These are phyloP conservation scores for Lophura nycthemera DNA, from an alignment of 2,113 vertebrate species.

Conservation along the genomic window DNA sequence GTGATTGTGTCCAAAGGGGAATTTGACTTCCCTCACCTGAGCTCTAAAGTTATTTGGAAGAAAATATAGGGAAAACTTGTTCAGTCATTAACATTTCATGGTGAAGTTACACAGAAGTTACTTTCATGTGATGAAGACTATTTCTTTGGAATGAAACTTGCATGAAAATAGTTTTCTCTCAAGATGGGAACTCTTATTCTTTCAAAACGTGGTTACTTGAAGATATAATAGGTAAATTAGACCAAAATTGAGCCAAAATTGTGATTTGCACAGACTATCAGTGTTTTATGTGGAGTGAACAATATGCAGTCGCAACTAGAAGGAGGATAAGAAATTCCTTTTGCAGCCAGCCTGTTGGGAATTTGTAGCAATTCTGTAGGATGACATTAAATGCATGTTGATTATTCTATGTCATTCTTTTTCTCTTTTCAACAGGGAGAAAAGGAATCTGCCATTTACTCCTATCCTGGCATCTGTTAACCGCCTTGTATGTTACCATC, in stretches of 20 bases:
- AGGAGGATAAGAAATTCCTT: background rate
- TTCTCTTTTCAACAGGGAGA: constrained; percentile 84
- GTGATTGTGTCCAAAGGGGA: background rate
- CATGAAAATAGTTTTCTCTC: background rate
- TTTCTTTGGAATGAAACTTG: background rate
- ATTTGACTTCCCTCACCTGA: background rate
- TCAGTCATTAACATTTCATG: background rate
- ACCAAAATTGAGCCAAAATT: background rate
- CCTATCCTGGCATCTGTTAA: constrained; percentile 94
- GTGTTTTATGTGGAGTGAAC: background rate
- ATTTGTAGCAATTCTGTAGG: background rate
- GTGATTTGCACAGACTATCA: background rate
- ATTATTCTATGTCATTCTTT: background rate
- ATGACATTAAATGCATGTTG: background rate
- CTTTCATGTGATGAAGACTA: background rate
- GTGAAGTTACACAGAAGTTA: background rate
- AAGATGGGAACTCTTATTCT: background rate
- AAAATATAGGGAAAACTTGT: background rate
- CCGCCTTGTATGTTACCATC: constrained; percentile 92
- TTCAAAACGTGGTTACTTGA: background rate
- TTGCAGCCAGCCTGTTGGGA: background rate
- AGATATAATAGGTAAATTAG: background rate
- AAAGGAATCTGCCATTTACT: constrained; percentile 90
- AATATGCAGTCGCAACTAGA: background rate
- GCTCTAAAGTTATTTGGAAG: background rate